Evolutionary conservation across 2,888 invertebrate genomes (phyloP).

Genomic region (Synergus itoensis): DNA sequence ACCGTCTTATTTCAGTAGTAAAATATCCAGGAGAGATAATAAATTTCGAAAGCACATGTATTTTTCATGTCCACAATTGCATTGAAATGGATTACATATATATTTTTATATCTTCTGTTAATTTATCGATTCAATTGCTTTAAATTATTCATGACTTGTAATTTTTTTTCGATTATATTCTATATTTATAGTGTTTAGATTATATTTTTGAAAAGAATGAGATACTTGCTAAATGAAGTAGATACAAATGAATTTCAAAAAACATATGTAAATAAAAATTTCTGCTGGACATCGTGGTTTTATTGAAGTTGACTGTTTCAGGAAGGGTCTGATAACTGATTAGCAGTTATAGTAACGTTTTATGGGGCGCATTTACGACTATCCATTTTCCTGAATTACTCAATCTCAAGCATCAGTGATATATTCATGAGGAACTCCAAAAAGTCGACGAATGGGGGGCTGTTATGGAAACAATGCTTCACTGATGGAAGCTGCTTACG

Average conservation of each 20-base stretch:
- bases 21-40: background rate
- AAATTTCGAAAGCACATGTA: conserved; percentile 8
- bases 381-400: conserved; percentile 27
- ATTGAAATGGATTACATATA: background rate
- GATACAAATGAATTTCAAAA: background rate
- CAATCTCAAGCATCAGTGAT: conserved; percentile 20
- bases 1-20: background rate
- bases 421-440: conserved; percentile 20
- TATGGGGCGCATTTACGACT: conserved; percentile 12
- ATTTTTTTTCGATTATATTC: too few species aligned
- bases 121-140: background rate
- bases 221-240: background rate
- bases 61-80: background rate
- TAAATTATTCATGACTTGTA: background rate
- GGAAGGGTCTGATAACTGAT: conserved; percentile 25
- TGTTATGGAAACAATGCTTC: conserved; percentile 9
- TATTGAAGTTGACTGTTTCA: background rate
- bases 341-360: conserved; percentile 16
- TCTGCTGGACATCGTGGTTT: background rate
- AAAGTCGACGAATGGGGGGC: background rate
- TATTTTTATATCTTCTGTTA: background rate
- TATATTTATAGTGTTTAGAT: too few species aligned
- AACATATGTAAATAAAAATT: background rate
- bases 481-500: background rate
- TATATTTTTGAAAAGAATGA: background rate